Base-by-base conservation (phyloP, 2,888 invertebrate genomes). In the Gymnoscelis rufifasciata region DNA sequence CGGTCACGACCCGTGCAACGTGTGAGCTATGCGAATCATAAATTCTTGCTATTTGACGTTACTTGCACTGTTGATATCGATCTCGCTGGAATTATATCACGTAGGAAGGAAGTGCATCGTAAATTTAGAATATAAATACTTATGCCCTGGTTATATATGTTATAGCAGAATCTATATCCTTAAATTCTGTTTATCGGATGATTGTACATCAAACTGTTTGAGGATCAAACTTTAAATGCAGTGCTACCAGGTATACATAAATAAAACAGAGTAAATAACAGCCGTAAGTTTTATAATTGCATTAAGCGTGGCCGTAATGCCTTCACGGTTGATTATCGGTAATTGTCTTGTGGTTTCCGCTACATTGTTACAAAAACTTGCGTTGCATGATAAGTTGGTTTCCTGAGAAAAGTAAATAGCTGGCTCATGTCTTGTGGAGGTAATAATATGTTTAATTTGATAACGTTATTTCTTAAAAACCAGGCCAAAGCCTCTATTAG, bases 11-110 rank as follows among this genome's bases (percentile, higher is more conserved):
- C 68, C 64, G 76, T 75, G 74, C 78, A 73, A 59, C 75, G 68
- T 58, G 69, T 72, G 74, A 69, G 72, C 75, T 82, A 79, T 77
- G 81, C 81, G 78, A 79, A 80, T 74, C 84, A 84, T 87, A 87
- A 86, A 87, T 86, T 76, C 78, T 76, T 76, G 79, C 81, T 76
- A 82, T 86, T 87, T 84, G 87, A 87, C 84, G 83, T 82, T 72
- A 66, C 73, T 73, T 66, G 78, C 74, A 71, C 74, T 74, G 75
- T 71, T 76, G 86, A 84, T 86, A 83, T 77, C 72, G 82, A 86
- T 82, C 83, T 82, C 64, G 61, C 73, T 69, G 71, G 78, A 78
- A 77, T 77, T 79, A 83, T 83, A 83, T 78, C 78, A 67, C 65
- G 66, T 64, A 74, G 75, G 75, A 75, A 83, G 82, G 82, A 84